These are phyloP conservation scores for Anoplius nigerrimus DNA, from an alignment of 2,888 invertebrate species.

Conservation along the genomic window DNA sequence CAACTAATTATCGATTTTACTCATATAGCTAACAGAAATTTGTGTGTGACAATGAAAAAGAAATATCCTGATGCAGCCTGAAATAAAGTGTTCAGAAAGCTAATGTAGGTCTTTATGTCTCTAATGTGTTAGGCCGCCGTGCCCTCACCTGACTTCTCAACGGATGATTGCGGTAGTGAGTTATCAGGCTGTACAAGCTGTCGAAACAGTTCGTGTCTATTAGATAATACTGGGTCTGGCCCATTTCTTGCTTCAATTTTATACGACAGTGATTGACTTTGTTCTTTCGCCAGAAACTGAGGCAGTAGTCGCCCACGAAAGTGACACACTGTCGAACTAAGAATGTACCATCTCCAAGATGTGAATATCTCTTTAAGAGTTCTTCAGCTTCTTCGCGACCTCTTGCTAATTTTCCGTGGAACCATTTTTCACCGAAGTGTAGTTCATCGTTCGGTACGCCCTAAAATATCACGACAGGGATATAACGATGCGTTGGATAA, in stretches of 20 bases:
- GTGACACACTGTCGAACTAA: constrained; percentile 95
- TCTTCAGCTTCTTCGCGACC: constrained; percentile 84
- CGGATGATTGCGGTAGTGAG: constrained; percentile 91
- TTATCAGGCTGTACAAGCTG: constrained; percentile 92
- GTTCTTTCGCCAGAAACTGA: constrained; percentile 95
- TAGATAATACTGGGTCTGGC: constrained; percentile 91
- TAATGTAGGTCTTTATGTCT: no score
- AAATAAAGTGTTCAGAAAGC: constrained; percentile 7
- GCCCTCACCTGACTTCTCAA: constrained; percentile 85
- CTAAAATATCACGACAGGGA: constrained; percentile 60
- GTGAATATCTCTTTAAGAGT: constrained; percentile 84
- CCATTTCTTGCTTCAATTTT: constrained; percentile 90
- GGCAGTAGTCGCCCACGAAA: constrained; percentile 95
- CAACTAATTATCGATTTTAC: constrained; percentile 12
- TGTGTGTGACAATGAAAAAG: constrained; percentile 11
- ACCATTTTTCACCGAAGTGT: constrained; percentile 95
- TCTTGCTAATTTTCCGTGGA: constrained; percentile 90
- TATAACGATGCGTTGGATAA: neutral
- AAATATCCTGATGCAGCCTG: constrained; percentile 1
- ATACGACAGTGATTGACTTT: constrained; percentile 95
- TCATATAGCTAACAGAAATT: constrained; percentile 1
- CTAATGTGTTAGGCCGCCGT: no score
- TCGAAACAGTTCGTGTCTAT: constrained; percentile 93
- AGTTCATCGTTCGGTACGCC: constrained; percentile 89
- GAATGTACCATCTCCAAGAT: constrained; percentile 94